phyloP scores from a whole-genome alignment of 2,888 invertebrate genomes.

The Galeopsomyia nigrocyanea region DNA sequence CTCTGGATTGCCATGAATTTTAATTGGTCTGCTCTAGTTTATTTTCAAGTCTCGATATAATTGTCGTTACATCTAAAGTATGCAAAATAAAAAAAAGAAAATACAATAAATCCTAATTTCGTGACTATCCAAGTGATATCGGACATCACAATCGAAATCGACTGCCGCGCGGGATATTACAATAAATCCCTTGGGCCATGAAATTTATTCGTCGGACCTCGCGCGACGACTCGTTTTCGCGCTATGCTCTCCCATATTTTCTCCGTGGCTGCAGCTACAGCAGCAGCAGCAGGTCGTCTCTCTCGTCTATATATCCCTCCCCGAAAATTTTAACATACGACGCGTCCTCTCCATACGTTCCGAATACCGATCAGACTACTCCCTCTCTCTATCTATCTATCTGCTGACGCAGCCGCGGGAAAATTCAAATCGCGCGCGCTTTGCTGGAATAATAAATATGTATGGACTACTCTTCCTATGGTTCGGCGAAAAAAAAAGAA shows the following conservation, averaged over 20 bases:
- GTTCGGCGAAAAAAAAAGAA: neutral
- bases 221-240: conserved; percentile 23
- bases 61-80: no score
- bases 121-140: no score
- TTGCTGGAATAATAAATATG: conserved; percentile 41
- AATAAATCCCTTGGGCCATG: no score
- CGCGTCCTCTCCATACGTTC: neutral
- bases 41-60: no score
- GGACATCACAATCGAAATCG: no score
- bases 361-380: conserved; percentile 40
- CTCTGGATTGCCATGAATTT: conserved; percentile 6
- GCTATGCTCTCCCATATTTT: conserved; percentile 13
- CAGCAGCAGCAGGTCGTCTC: neutral
- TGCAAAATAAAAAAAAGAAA: no score
- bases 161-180: no score
- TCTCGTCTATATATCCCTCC: neutral
- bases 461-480: conserved; percentile 25
- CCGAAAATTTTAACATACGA: no score
- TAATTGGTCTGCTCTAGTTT: no score
- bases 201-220: conserved; percentile 14
- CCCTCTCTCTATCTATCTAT: neutral
- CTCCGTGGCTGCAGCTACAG: conserved; percentile 7
- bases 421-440: conserved; percentile 44
- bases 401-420: conserved; percentile 32
- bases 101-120: no score